Evolutionary conservation across 2,888 invertebrate species (phyloP).

Genomic region (Zygaena filipendulae): DNA sequence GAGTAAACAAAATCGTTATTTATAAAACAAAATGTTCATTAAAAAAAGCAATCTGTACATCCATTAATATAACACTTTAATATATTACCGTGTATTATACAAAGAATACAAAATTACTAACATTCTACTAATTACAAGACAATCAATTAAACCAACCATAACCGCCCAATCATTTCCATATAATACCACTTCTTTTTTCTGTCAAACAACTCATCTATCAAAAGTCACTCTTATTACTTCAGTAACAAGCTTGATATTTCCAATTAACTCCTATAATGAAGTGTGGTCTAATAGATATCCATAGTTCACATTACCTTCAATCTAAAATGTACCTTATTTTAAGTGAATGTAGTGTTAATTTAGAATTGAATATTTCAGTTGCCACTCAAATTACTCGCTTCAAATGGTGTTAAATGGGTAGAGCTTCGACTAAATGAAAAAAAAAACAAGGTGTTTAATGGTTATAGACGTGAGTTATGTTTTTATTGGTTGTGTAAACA

Average conservation of each 20-base stretch:
- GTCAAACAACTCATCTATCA: too few relatives aligned
- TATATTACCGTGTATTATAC: too few relatives aligned
- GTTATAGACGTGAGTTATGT: neutral
- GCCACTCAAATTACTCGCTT: conserved; percentile 21
- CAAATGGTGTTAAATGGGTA: conserved; percentile 26
- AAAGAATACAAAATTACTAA: too few relatives aligned
- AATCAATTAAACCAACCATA: conserved; percentile 22
- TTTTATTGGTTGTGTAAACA: neutral
- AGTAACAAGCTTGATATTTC: conserved; percentile 12
- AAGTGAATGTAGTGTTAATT: conserved; percentile 3
- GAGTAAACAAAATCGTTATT: conserved; percentile 20
- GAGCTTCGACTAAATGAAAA: too few relatives aligned
- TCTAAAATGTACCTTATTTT: conserved; percentile 12
- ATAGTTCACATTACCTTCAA: conserved; percentile 16
- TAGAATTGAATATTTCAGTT: conserved; percentile 9
- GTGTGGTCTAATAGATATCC: conserved; percentile 19
- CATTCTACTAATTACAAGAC: conserved; percentile 18
- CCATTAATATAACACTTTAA: too few relatives aligned
- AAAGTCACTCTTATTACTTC: conserved; percentile 13
- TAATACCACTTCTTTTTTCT: conserved; percentile 14
- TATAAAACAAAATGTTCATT: conserved; percentile 25
- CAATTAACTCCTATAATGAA: conserved; percentile 14
- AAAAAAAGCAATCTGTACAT: too few relatives aligned
- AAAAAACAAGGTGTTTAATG: neutral
- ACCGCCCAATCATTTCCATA: conserved; percentile 26